Conservation (phyloP, 2,888 invertebrate species). For the Rugalucina vietnamica region DNA sequence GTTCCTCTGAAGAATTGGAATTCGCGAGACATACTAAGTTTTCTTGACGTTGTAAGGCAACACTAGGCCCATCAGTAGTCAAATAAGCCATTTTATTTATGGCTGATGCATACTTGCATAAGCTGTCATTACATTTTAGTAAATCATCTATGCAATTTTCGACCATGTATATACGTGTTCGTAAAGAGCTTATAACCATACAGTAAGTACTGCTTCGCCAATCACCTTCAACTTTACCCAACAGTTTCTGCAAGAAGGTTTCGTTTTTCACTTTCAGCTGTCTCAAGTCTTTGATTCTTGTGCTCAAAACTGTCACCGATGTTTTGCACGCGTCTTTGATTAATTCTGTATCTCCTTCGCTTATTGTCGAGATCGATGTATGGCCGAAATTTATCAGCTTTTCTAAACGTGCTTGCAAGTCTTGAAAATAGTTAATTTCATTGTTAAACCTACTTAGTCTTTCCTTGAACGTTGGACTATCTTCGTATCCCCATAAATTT, state of each 20-base stretch:
- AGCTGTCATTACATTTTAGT: constrained; percentile 4
- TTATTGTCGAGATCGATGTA: not conserved
- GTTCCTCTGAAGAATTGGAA: not conserved
- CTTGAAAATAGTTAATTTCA: not conserved
- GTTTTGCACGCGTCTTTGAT: not conserved
- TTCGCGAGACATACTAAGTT: not conserved
- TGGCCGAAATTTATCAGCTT: not conserved
- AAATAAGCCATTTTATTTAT: not conserved
- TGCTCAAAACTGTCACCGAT: not conserved
- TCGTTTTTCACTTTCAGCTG: not conserved
- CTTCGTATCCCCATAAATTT: constrained; percentile 40
- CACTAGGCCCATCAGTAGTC: not conserved
- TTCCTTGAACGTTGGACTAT: constrained; percentile 11
- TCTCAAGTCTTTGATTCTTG: not conserved
- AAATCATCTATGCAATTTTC: constrained; percentile 43
- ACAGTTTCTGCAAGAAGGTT: not conserved
- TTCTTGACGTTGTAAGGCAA: not conserved
- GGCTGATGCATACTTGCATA: constrained; percentile 30
- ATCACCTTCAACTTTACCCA: not conserved
- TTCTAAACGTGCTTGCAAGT: not conserved
- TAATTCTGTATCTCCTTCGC: not conserved
- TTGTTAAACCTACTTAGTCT: not conserved
- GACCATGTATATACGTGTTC: constrained; percentile 31
- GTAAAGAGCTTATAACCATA: constrained; percentile 42
- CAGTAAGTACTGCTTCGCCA: constrained; percentile 31